Base-by-base conservation (phyloP, 2,113 vertebrate genomes). In the Leucopsar rothschildi region DNA sequence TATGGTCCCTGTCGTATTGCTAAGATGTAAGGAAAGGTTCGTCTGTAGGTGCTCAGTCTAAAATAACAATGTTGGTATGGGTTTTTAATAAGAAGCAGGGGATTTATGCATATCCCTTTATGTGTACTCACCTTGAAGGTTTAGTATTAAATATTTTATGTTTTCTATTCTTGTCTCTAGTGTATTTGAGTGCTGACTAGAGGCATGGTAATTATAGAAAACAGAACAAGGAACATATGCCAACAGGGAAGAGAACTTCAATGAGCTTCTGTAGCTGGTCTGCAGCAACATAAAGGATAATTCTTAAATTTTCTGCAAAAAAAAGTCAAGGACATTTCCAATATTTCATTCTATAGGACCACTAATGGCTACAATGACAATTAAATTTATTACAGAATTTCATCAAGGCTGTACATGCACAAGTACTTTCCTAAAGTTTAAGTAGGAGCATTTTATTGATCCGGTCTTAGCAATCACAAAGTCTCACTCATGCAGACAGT, bases 61-160 rank as follows among this genome's bases (percentile, higher is more conserved):
- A 90, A 88, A 90, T 63, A 95, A 79, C 35, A 56, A 59, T 23
- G 13, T 53, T 60, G 44, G 44, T 44, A 25, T 9, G 59, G 28
- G 6, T 23, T 91, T 85, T 87, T 90, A 93, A 87, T 71, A 85
- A 76, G 72, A 47, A 90, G 25, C 37, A 37, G 25, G 15, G 12
- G 61, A 61, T 85, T 90, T 94, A 53, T 69, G 45, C 72, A 39
- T 72, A 86, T 79, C 40, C 49, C 7, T 56, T 25, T 55, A n/a
- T 72, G 47, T 40, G 14, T 55, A 28, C 60, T 90, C 69, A 88
- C 66, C 84, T 90, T 95, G 73, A 95, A 87, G 63, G n/a, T 82
- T 82, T 77, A 39, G 15, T 66, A 80, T 86, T 92, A 90, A 95
- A 88, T 94, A 92, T 95, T 84, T 77, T 69, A 59, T 78, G 57